phyloP scores from a whole-genome alignment of 2,888 invertebrate species.

The Ophioninae sp. region DNA sequence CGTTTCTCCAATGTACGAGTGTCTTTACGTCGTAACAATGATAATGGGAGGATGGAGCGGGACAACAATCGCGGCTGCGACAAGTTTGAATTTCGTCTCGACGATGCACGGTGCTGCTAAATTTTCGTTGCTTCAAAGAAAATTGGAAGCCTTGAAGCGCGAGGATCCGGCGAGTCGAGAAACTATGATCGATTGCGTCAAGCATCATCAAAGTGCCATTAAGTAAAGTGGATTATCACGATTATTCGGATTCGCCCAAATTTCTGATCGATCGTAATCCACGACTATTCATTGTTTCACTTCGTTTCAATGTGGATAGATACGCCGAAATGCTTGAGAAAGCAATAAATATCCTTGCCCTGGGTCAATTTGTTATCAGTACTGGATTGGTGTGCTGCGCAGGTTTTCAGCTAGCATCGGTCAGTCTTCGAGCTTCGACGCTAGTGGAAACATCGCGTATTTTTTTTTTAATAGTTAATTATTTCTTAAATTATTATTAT shows the following conservation, averaged over 20 bases:
- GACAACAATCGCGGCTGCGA: slow-evolving; percentile 70
- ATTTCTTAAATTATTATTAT: no score
- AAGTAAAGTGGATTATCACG: slow-evolving; percentile 64
- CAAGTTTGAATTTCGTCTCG: slow-evolving; percentile 72
- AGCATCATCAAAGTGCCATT: slow-evolving; percentile 74
- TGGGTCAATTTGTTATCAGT: slow-evolving; percentile 75
- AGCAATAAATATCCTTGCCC: slow-evolving; percentile 72
- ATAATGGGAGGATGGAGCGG: slow-evolving; percentile 65
- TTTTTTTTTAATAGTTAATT: background rate
- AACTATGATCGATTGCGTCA: slow-evolving; percentile 65
- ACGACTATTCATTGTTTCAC: background rate
- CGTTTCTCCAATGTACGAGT: slow-evolving; percentile 68
- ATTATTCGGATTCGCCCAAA: background rate
- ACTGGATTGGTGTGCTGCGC: slow-evolving; percentile 75
- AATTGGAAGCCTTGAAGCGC: slow-evolving; percentile 64
- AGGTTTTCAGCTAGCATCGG: slow-evolving; percentile 76
- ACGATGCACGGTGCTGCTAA: slow-evolving; percentile 74
- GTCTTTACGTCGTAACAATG: slow-evolving; percentile 65
- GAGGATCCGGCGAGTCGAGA: slow-evolving; percentile 55
- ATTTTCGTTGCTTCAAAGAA: slow-evolving; percentile 70
- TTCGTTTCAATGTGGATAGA: slow-evolving; percentile 60
- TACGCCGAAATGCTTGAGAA: slow-evolving; percentile 74
- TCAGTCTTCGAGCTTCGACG: slow-evolving; percentile 58
- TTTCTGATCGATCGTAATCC: background rate
- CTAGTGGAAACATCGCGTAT: background rate